Percentiles rank a stretch among this genome's conserved stretches.
Evolutionary conservation across 1,140 invertebrate species (phyloP).

Genomic region (Mactra quadrangularis): DNA sequence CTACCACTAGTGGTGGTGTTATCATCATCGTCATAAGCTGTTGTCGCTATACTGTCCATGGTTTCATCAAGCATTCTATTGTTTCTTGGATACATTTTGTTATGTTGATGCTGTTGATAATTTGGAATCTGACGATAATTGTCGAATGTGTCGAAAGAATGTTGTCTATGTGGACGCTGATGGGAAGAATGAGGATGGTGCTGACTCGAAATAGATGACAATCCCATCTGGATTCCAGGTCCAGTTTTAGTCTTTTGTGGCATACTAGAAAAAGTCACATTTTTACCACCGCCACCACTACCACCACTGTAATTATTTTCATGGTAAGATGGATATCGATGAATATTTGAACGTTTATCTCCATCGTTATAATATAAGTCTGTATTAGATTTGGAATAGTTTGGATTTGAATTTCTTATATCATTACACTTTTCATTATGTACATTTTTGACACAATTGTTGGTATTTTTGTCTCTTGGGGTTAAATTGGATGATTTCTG

Average conservation of each 20-base stretch:
- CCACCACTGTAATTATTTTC: slow-evolving; percentile 40
- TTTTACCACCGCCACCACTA: slow-evolving; percentile 19
- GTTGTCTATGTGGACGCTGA: slow-evolving; percentile 30
- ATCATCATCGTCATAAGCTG: slow-evolving; percentile 71
- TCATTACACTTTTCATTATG: slow-evolving; percentile 29
- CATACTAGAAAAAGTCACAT: slow-evolving; percentile 48
- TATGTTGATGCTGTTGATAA: slow-evolving; percentile 6
- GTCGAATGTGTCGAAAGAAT: slow-evolving; percentile 48
- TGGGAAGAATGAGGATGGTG: slow-evolving; percentile 35
- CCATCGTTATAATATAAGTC: slow-evolving; percentile 34
- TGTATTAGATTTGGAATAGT: slow-evolving; percentile 40
- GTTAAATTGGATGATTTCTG: slow-evolving; percentile 51
- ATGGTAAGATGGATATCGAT: slow-evolving; percentile 39
- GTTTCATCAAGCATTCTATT: slow-evolving; percentile 65
- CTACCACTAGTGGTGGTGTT: slow-evolving; percentile 72
- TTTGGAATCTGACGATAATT: slow-evolving; percentile 23
- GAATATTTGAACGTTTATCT: slow-evolving; percentile 42
- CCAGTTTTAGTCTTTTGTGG: slow-evolving; percentile 35
- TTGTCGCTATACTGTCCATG: slow-evolving; percentile 67
- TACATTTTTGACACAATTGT: slow-evolving; percentile 21
- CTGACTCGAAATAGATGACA: slow-evolving; percentile 53
- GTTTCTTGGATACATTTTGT: slow-evolving; percentile 27
- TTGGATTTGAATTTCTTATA: slow-evolving; percentile 40
- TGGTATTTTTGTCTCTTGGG: slow-evolving; percentile 38
- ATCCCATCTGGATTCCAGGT: slow-evolving; percentile 59